These are phyloP conservation scores for Cydia splendana DNA, from an alignment of 1,140 invertebrate genomes.

Conservation along the genomic window DNA sequence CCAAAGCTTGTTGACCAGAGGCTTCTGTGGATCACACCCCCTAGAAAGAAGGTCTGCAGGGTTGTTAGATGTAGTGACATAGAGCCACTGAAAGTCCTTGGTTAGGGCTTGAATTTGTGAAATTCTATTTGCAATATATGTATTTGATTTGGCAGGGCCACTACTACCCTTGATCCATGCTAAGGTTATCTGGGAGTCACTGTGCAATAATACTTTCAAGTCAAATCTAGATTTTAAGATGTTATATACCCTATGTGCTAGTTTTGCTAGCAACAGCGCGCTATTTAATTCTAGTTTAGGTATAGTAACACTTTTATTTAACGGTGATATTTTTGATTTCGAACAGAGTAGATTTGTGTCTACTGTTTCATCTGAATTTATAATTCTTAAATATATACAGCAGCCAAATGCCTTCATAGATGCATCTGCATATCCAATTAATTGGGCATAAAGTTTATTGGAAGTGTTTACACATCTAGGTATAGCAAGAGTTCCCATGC, in stretches of 20 bases:
- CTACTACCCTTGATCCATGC: constrained; percentile 56
- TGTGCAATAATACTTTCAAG: constrained; percentile 38
- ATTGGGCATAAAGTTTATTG: background rate
- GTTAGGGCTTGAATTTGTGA: constrained; percentile 1
- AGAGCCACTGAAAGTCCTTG: constrained; percentile 22
- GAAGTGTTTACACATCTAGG: no score
- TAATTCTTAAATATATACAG: constrained; percentile 35
- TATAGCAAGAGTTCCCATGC: no score
- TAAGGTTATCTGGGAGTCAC: constrained; percentile 65
- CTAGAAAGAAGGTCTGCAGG: constrained; percentile 48
- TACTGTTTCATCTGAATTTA: constrained; percentile 14
- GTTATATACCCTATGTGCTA: constrained; percentile 30
- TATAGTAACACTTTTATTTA: constrained; percentile 36
- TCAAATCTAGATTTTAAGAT: constrained; percentile 34
- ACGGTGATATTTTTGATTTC: constrained; percentile 36
- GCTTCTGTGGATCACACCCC: constrained; percentile 32
- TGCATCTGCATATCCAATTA: background rate
- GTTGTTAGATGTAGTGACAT: constrained; percentile 40
- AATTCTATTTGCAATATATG: constrained; percentile 38
- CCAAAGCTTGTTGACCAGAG: background rate
- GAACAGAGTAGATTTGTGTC: constrained; percentile 35
- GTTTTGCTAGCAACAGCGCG: constrained; percentile 35
- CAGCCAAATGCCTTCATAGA: background rate
- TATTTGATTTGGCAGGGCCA: constrained; percentile 45
- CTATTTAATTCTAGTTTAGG: constrained; percentile 38